Evolutionary conservation across 1,140 invertebrate genomes (phyloP), one percentile per base, ranked within the genome.

Genomic region (Dryas iulia): DNA sequence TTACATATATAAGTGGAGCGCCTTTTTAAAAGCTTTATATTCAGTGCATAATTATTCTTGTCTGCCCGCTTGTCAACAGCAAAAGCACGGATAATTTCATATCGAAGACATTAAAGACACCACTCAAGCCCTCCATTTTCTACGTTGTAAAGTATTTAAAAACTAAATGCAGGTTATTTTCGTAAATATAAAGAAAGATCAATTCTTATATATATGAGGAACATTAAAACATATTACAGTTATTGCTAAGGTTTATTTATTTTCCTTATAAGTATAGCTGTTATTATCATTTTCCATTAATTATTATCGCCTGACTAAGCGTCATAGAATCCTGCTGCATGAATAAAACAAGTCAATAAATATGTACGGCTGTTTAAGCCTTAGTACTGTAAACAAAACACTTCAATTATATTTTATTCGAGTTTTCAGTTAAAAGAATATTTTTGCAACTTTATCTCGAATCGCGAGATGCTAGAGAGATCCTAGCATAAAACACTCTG

Each of bases 261-360:
- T 31, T 59, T 24, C 58, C 58, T 35, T 30, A 59, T 59, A 59
- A n/a, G 23, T 35, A 30, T 18, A 47, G 11, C 23, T 47, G 39
- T 21, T 47, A 26, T 60, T 60, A 60, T 60, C 39, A 14, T 33
- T 23, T 11, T 60, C 33, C 59, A 60, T 62, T 62, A 52, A 62
- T 52, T 47, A 62, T 60, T 25, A 47, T 62, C 59, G 39, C 21
- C 39, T 52, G 33, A 59, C 58, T 59, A 62, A 53, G 39, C 39
- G 35, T 28, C 26, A 14, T 39, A 56, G 12, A 62, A 52, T 62
- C 18, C 39, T 47, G 6, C 35, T 53, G 24, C 14, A 35, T 35
- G 35, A 47, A 62, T 62, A 62, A 62, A 47, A 62, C 14, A 52
- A 28, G 35, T 24, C 52, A 61, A 61, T n/a, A 35, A 59, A 35